Evolutionary conservation across 2,797 vertebrate species (phyloP).

Genomic region (Morelia viridis): DNA sequence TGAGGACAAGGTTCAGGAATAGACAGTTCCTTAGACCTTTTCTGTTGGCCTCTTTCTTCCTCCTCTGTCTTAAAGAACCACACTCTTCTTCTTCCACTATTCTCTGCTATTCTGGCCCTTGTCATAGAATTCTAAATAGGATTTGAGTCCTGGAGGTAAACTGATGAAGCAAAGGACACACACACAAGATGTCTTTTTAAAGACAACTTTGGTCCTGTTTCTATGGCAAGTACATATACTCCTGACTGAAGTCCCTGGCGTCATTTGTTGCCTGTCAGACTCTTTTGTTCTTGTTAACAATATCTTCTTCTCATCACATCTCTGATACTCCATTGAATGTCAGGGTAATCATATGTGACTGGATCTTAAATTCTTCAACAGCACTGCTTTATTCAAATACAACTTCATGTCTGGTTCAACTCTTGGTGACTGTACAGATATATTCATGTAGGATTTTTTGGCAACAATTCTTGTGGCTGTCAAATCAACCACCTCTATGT

Average conservation of each 20-base stretch:
- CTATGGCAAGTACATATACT: background rate
- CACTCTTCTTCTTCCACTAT: background rate
- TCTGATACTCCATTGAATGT: background rate
- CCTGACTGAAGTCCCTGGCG: background rate
- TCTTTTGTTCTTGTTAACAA: background rate
- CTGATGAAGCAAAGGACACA: background rate
- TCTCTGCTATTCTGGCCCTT: background rate
- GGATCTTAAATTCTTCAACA: background rate
- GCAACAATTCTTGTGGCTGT: background rate
- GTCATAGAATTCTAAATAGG: background rate
- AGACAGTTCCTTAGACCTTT: background rate
- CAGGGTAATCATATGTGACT: background rate
- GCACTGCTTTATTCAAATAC: background rate
- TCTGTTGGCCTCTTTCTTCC: background rate
- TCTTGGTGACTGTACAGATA: background rate
- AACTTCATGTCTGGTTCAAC: background rate
- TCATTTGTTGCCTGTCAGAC: background rate
- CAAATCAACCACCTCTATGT: background rate
- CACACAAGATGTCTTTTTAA: background rate
- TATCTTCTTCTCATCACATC: background rate
- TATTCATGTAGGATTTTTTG: background rate
- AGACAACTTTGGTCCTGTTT: background rate
- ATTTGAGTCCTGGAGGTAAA: background rate
- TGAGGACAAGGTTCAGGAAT: background rate
- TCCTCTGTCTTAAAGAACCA: too few relatives aligned